Evolutionary conservation across 2,113 vertebrate species (phyloP), one percentile per base, ranked within the genome.

Genomic region (Tringa solitaria): DNA sequence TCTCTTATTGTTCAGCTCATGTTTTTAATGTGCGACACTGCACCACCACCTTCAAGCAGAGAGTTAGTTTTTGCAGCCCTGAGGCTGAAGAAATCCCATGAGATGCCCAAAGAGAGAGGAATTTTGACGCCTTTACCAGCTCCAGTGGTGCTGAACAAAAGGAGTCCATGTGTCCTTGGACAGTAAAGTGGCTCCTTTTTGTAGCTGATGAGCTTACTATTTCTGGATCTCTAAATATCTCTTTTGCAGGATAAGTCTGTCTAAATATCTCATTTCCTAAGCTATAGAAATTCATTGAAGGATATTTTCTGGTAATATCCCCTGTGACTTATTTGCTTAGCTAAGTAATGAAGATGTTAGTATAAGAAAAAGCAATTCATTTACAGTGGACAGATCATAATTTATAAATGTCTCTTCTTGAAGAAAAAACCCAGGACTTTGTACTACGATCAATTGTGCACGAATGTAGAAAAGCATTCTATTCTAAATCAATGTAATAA

Each of bases 21-120:
- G 56, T 46, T 83, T 85, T 90, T 73, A 65, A 91, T 56, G 45
- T 80, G 33, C 63, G 56, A 23, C 70, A 48, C 78, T 80, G 39
- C 78, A 56, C 28, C 70, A 53, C 75, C 77, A 75, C 43, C 65
- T 89, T 84, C 70, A 85, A 91, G 81, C 54, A 60, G 50, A 74
- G 84, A 84, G 45, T 45, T 65, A 65, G 46, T 73, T 85, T 83
- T 75, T 82, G 57, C 84, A 85, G 63, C 70, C 91, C 89, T 15
- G 37, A 95, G 84, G 87, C 93, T 83, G 67, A n/a, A 85, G 61
- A 85, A 95, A 57, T 77, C 89, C 85, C 90, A 4, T 59, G 95
- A 90, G 87, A 18, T 70, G n/a, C 83, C 63, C 70, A 37, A 65
- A 59, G 57, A 60, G 53, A 96, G 89, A 85, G 28, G 84, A 96